Evolutionary conservation across 2,797 vertebrate genomes (phyloP).

Genomic region (Clamator glandarius): DNA sequence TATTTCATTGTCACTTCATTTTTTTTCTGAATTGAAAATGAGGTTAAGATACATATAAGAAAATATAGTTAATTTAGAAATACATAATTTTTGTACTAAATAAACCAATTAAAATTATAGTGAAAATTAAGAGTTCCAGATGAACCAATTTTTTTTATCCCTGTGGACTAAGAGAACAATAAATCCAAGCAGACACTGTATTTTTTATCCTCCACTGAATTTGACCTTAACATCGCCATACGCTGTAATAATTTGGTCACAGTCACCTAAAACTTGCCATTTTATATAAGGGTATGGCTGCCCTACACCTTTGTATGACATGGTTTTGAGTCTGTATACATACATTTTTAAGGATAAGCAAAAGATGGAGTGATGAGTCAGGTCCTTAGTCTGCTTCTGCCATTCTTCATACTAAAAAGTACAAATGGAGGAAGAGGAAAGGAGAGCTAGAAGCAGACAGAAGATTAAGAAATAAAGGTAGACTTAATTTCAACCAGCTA

Average conservation of each 20-base stretch:
- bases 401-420: neutral
- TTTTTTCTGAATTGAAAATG: neutral
- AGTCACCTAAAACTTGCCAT: neutral
- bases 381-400: neutral
- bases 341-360: neutral
- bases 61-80: neutral
- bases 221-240: neutral
- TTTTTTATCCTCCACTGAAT: neutral
- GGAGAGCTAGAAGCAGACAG: neutral
- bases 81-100: neutral
- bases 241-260: neutral
- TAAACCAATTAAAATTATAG: neutral
- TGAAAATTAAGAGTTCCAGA: neutral
- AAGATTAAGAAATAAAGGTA: neutral
- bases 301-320: neutral
- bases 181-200: neutral
- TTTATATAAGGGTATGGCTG: neutral
- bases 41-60: neutral
- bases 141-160: neutral
- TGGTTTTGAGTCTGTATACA: neutral
- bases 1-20: neutral
- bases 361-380: neutral
- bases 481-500: neutral
- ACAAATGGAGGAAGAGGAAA: neutral
- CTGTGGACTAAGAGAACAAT: neutral